Base-by-base conservation (phyloP, 2,888 invertebrate genomes). In the Leptopilina myrica region DNA sequence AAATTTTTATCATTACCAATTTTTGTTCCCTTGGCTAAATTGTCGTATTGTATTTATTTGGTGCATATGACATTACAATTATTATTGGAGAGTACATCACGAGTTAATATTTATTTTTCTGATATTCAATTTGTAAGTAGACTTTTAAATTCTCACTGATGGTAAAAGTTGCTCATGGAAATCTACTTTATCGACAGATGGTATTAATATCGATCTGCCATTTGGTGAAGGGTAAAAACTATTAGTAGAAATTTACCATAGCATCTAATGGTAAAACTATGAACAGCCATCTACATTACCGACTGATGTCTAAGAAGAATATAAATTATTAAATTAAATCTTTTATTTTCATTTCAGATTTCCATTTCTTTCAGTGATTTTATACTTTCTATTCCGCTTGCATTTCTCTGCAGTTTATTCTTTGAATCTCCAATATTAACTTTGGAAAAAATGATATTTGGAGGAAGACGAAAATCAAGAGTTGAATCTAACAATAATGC, bases 341-440 rank as follows among this genome's bases (percentile, higher is more conserved):
- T 14, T 53, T 56, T 14, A n/a, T n/a, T 40, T 43, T 43, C 14
- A 20, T 76, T 64, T 26, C n/a, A 76, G 80, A 33, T 64, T 7
- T 26, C 43, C 0, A 15, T 33, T 56, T 65, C 59, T 8, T 79
- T 84, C 14, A 20, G 77, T 9, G 66, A 78, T 20, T 11, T 83
- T n/a, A 66, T 80, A 11, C 3, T 80, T 1, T 75, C 80, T 0
- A 59, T 78, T 2, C 56, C 15, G 4, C 0, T 79, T 2, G 82
- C 80, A 0, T 79, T 82, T 53, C 1, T 82, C 40, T 82, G 81
- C n/a, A 81, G 76, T 46, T 15, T 84, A 6, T 64, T 82, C 8
- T 79, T 84, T n/a, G 84, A 84, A 59, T 81, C 79, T 15, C 84
- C 84, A 8, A 43, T 83, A 2, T 9, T 84, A 46, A 66, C 66